Conservation (phyloP, 30 jellyfish, hydroid and myxozoan species). For the Morbakka virulenta region DNA sequence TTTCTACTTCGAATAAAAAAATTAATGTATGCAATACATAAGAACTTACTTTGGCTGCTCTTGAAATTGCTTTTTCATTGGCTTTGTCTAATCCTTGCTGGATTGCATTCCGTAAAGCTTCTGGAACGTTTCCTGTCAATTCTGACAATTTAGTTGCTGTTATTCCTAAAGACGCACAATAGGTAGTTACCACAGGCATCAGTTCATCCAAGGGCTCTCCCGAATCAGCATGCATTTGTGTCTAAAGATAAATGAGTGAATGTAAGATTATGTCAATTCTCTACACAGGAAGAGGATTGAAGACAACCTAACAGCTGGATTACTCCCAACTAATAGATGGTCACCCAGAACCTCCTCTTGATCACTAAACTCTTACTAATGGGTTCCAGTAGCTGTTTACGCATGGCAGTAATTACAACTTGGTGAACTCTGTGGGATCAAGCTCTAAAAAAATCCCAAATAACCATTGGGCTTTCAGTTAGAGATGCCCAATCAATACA, state of each 20-base stretch:
- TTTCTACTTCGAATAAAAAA: too few relatives aligned
- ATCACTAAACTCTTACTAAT: too few relatives aligned
- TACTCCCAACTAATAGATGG: too few relatives aligned
- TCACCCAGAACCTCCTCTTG: too few relatives aligned
- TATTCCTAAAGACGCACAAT: conserved; percentile 51
- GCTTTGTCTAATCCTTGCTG: conserved; percentile 81
- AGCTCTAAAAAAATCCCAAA: too few relatives aligned
- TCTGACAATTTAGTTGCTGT: conserved; percentile 67
- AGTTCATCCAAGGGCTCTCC: conserved; percentile 78
- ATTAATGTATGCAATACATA: too few relatives aligned
- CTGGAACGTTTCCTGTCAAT: conserved; percentile 67
- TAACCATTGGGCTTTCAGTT: too few relatives aligned
- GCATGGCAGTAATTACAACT: too few relatives aligned
- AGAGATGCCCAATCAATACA: too few relatives aligned
- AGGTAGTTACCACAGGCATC: conserved; percentile 40
- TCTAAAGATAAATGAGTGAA: conserved; percentile 24
- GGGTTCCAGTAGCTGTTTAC: too few relatives aligned
- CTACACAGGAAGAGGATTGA: not conserved
- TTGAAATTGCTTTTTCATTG: conserved; percentile 78
- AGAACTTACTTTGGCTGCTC: conserved; percentile 78
- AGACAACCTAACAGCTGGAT: too few relatives aligned
- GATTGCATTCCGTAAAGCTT: conserved; percentile 67
- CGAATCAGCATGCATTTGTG: conserved; percentile 64
- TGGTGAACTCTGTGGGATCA: too few relatives aligned
- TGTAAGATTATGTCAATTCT: not conserved